Base-by-base conservation (phyloP, 2,888 invertebrate genomes). In the Lepidonotus clava region DNA sequence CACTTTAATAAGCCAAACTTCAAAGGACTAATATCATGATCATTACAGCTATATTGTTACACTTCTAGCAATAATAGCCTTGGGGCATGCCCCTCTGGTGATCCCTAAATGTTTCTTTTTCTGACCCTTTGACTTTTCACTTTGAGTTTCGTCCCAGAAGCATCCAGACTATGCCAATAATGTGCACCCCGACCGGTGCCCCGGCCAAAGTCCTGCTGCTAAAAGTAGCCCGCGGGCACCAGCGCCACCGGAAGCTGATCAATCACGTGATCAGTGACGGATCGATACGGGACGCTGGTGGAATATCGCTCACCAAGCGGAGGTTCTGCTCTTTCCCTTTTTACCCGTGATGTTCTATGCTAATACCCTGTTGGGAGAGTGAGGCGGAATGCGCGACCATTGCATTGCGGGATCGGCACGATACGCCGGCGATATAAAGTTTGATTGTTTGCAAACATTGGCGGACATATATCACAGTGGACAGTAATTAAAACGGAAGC, bases 381-480 rank as follows among this genome's bases (percentile, higher is more conserved):
- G 53, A 18, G 53, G 53, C 53, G 53, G 53, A 18, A 53, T 2
- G 53, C 53, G 53, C 21, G n/a, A n/a, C n/a, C n/a, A 53, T n/a
- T 53, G 53, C 53, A 53, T 18, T 61, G 61, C 24, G 28, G 28
- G 61, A 61, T 61, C 61, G 61, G 61, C 24, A 5, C 61, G 61
- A 32, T 24, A 24, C 61, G 61, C 0, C 28, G 28, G 61, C 61
- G 61, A 28, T 28, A 61, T 61, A 61, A 11, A 28, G 61, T 34
- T n/a, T 80, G 80, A 80, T 46, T 80, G 80, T 51, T 18, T 28
- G 46, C 46, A 51, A 32, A 46, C 80, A 80, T 41, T 80, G 46
- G 41, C n/a, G 41, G 32, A 80, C 80, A 80, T 80, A 41, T 41
- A 80, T 80, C 80, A 80, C 51, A 18, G 46, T n/a, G 80, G 80